These are phyloP conservation scores for Xiphorhynchus erythropygius DNA, from an alignment of 2,797 vertebrate species.

Conservation along the genomic window DNA sequence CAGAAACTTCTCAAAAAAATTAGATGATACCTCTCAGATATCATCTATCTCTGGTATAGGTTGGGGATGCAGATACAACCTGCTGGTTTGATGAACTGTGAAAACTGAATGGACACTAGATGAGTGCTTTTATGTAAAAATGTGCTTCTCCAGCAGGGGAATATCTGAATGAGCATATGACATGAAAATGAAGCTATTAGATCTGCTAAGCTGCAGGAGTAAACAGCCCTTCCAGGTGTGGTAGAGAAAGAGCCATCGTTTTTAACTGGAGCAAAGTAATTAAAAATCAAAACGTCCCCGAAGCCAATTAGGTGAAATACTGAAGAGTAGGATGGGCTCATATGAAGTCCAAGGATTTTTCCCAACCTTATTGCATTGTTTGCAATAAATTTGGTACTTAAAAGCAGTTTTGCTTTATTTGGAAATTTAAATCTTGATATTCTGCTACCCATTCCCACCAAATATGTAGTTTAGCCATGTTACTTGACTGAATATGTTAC, in stretches of 20 bases:
- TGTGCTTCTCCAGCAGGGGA: neutral
- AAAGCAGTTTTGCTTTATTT: neutral
- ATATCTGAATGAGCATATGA: neutral
- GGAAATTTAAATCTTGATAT: neutral
- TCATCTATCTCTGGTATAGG: neutral
- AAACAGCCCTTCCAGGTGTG: neutral
- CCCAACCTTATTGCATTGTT: neutral
- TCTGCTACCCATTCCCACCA: neutral
- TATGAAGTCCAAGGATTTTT: neutral
- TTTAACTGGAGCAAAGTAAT: neutral
- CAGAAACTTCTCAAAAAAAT: neutral
- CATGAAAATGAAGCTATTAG: neutral
- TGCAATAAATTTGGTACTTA: neutral
- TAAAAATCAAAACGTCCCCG: neutral
- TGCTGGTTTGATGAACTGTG: neutral
- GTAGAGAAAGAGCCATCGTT: neutral
- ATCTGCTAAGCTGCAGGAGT: neutral
- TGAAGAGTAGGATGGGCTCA: neutral
- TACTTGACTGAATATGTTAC: neutral
- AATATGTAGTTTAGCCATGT: neutral
- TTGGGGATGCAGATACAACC: neutral
- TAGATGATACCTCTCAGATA: neutral
- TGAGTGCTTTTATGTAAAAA: neutral
- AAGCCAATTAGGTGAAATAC: neutral
- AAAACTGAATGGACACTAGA: neutral